Conservation (phyloP, 2,113 vertebrate genomes). For the Eurystomus gularis region DNA sequence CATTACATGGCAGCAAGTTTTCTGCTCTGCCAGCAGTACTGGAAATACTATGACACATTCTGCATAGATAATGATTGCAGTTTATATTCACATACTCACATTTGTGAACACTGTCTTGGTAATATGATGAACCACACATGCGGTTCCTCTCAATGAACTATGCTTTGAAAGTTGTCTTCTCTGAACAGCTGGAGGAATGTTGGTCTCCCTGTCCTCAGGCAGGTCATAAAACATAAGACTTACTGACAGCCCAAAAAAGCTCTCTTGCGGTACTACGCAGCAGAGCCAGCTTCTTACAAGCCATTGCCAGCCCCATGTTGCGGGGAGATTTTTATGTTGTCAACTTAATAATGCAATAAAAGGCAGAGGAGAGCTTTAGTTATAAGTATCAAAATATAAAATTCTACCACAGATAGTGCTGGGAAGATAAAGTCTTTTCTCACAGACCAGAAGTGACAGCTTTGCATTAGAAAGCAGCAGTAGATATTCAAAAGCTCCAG, state of each 20-base stretch:
- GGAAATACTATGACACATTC: not conserved
- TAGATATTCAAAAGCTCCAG: slow-evolving; percentile 32
- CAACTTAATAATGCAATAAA: slow-evolving; percentile 57
- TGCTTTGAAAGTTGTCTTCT: not conserved
- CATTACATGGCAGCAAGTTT: not conserved
- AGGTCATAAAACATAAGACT: not conserved
- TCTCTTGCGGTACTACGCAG: not conserved
- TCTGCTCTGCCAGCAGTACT: not conserved
- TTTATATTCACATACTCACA: not conserved
- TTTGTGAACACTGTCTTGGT: not conserved
- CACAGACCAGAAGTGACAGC: slow-evolving; percentile 1
- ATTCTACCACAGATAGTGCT: not conserved
- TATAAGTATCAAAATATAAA: slow-evolving; percentile 46
- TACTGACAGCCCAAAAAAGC: not conserved
- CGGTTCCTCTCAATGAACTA: not conserved
- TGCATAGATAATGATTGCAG: not conserved
- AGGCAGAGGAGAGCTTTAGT: slow-evolving; percentile 31
- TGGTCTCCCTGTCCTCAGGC: not conserved
- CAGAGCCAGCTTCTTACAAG: not conserved
- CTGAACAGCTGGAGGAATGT: not conserved
- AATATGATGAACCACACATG: not conserved
- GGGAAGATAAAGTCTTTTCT: slow-evolving; percentile 24
- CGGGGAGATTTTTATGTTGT: slow-evolving; percentile 15
- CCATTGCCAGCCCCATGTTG: not conserved
- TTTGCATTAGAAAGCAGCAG: slow-evolving; percentile 28